Percentiles rank a stretch among this genome's conserved stretches.
These are phyloP conservation scores for Platygyra sinensis DNA, from an alignment of 64 coral and sea anemone species.

Conservation along the genomic window DNA sequence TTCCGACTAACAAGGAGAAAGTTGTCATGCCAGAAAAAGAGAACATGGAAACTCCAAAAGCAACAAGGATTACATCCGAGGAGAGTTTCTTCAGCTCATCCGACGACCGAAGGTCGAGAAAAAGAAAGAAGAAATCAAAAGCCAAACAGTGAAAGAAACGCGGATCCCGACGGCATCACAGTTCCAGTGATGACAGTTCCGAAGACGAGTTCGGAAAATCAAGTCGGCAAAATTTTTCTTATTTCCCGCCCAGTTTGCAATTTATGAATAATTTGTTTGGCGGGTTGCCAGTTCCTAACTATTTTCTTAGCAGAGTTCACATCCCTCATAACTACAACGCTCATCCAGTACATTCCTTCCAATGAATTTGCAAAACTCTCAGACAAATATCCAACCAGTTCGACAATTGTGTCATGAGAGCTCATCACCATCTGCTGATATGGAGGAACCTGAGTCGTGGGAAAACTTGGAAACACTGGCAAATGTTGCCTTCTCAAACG, in stretches of 20 bases:
- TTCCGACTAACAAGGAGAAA: not conserved
- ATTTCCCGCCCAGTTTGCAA: not conserved
- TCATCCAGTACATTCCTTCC: too few relatives aligned
- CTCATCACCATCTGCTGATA: too few relatives aligned
- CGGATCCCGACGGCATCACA: not conserved
- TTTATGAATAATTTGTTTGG: too few relatives aligned
- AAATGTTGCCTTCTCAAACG: too few relatives aligned
- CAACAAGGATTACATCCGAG: not conserved
- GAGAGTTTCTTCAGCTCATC: not conserved
- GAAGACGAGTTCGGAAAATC: not conserved
- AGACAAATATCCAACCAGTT: too few relatives aligned
- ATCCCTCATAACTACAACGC: too few relatives aligned
- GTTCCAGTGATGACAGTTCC: not conserved
- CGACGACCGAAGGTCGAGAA: not conserved
- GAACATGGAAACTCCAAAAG: not conserved
- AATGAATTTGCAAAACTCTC: too few relatives aligned
- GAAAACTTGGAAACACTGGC: too few relatives aligned
- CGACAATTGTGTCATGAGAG: too few relatives aligned
- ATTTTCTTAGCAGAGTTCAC: too few relatives aligned
- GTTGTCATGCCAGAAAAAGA: conserved; percentile 13
- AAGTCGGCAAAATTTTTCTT: not conserved
- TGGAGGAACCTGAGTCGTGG: too few relatives aligned
- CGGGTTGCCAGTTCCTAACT: too few relatives aligned
- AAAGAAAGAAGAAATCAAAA: conserved; percentile 18
- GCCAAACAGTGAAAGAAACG: not conserved